phyloP scores from a whole-genome alignment of 2,113 vertebrate genomes.

The Romanogobio albipinnatus region DNA sequence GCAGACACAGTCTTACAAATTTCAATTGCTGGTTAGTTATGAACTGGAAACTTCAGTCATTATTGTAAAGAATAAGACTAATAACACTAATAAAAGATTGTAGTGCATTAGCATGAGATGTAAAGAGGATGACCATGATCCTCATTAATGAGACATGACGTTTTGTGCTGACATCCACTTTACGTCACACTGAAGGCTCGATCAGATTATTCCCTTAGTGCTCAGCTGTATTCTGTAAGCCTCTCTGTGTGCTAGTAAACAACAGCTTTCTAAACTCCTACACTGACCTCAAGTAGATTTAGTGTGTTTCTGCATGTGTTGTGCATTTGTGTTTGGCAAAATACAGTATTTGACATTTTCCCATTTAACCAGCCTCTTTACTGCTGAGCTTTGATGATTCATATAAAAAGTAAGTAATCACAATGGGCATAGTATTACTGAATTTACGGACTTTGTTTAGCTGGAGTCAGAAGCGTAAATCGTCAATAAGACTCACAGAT shows the following conservation, averaged over 20 bases:
- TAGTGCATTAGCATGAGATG: neutral
- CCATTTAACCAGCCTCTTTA: too few relatives aligned
- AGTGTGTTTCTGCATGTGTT: neutral
- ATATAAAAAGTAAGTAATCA: too few relatives aligned
- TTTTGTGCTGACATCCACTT: slow-evolving; percentile 6
- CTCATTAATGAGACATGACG: slow-evolving; percentile 18
- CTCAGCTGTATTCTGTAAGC: slow-evolving; percentile 17
- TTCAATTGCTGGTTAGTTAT: neutral
- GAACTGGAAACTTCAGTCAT: neutral
- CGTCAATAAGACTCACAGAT: too few relatives aligned
- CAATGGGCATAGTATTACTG: too few relatives aligned
- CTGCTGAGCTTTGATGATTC: too few relatives aligned
- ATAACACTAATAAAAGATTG: neutral
- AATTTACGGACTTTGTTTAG: too few relatives aligned
- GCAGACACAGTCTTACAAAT: neutral
- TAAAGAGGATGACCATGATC: slow-evolving; percentile 23
- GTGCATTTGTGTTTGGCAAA: neutral
- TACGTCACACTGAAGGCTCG: slow-evolving; percentile 1
- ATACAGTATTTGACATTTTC: neutral
- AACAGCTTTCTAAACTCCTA: slow-evolving; percentile 2
- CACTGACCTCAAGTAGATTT: neutral
- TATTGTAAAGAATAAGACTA: neutral
- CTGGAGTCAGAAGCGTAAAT: too few relatives aligned
- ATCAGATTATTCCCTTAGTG: slow-evolving; percentile 12
- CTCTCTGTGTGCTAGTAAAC: slow-evolving; percentile 26